These are phyloP conservation scores for Pegoplata infirma DNA, from an alignment of 2,888 invertebrate genomes.

Conservation along the genomic window DNA sequence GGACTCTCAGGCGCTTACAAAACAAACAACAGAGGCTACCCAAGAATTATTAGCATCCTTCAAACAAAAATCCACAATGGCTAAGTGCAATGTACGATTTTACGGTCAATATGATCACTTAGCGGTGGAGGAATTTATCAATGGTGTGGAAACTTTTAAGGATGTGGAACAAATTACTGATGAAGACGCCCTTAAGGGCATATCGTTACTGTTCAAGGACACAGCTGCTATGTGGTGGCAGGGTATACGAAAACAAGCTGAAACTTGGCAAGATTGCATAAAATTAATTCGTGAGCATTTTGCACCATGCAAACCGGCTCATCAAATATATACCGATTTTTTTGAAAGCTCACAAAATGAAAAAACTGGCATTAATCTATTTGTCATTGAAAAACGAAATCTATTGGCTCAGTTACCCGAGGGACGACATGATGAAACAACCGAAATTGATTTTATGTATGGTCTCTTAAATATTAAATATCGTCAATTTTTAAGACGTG, in stretches of 20 bases:
- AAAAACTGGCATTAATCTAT: constrained; percentile 68
- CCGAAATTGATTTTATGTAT: constrained; percentile 72
- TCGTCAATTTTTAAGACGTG: constrained; percentile 71
- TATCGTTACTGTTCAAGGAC: constrained; percentile 71
- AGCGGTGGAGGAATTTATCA: constrained; percentile 73
- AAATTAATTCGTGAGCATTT: constrained; percentile 73
- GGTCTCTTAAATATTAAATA: constrained; percentile 74
- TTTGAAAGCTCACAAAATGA: constrained; percentile 70
- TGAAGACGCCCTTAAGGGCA: constrained; percentile 72
- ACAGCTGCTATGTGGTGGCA: constrained; percentile 76
- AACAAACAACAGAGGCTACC: not conserved
- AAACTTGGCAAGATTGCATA: constrained; percentile 71
- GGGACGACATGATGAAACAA: constrained; percentile 71
- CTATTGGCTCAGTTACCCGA: constrained; percentile 74
- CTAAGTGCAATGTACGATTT: constrained; percentile 63
- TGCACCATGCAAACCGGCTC: constrained; percentile 72
- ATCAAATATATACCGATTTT: constrained; percentile 75
- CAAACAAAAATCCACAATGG: not conserved
- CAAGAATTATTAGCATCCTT: not conserved
- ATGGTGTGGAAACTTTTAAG: constrained; percentile 70
- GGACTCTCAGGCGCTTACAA: not conserved
- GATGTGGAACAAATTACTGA: constrained; percentile 72
- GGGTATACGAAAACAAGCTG: constrained; percentile 72
- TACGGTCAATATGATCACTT: constrained; percentile 71
- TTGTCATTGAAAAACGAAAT: constrained; percentile 72